phyloP scores from a whole-genome alignment of 2,888 invertebrate genomes.

The Pyrgus malvae region DNA sequence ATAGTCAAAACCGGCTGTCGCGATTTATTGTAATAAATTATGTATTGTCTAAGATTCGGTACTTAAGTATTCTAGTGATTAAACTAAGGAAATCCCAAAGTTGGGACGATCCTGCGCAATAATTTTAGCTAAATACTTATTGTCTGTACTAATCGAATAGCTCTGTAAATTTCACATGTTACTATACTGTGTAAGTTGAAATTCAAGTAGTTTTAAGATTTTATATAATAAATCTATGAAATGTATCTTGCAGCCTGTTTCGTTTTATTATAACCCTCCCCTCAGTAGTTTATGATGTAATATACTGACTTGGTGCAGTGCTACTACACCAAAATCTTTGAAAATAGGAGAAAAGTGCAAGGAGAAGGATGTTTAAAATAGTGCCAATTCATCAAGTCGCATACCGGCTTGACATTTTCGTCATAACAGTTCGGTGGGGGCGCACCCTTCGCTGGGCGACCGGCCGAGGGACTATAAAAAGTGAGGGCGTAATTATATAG shows the following conservation, averaged over 20 bases:
- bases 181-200: conserved; percentile 73
- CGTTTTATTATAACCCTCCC: conserved; percentile 44
- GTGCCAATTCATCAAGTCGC: conserved; percentile 79
- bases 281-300: background rate
- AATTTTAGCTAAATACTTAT: conserved; percentile 76
- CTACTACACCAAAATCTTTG: background rate
- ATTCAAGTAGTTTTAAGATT: conserved; percentile 78
- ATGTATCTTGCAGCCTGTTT: conserved; percentile 67
- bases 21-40: conserved; percentile 62
- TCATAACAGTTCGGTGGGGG: conserved; percentile 67
- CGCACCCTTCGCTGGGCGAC: conserved; percentile 46
- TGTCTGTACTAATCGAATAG: conserved; percentile 74
- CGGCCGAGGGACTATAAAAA: conserved; percentile 69
- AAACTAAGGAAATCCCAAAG: conserved; percentile 59
- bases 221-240: conserved; percentile 82
- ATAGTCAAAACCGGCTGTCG: too few relatives aligned
- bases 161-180: conserved; percentile 80
- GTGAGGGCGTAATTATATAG: conserved; percentile 80
- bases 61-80: conserved; percentile 71
- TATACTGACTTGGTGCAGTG: background rate
- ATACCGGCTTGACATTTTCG: conserved; percentile 78
- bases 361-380: conserved; percentile 67
- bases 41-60: conserved; percentile 66
- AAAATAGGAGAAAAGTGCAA: conserved; percentile 26
- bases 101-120: conserved; percentile 74